Evolutionary conservation across 2,797 vertebrate species (phyloP), one percentile per base, ranked within the genome.

Genomic region (Scleropages formosus): DNA sequence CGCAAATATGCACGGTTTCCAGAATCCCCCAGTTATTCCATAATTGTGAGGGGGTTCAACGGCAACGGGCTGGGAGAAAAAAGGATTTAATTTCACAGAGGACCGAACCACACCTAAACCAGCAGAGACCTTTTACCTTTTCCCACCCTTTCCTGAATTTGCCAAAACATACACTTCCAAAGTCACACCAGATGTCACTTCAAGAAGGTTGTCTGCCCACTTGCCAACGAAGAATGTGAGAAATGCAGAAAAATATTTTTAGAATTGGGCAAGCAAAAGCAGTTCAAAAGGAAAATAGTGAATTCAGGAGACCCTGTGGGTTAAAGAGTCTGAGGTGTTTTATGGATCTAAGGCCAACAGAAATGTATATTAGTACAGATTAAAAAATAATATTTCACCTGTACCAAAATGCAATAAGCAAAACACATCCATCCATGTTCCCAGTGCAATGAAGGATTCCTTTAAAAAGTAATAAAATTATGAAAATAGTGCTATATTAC

Each of bases 81-180:
- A 70, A 64, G 81, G 78, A 83, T 84, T 80, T 77, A 20, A 78
- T 87, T 87, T 89, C 85, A 85, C 79, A 85, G 81, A 80, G 78
- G 77, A 81, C 77, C 82, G 78, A 67, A 82, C 83, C 82, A 82
- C 84, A 83, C 80, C 80, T 84, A 78, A 82, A 76, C 85, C 68
- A 77, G 86, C 81, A 81, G 68, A 88, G 85, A 84, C 81, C 84
- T 89, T 91, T 91, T 91, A 81, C 90, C 88, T 89, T 80, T 91
- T 90, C 88, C 90, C 92, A 90, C 90, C 90, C 90, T 93, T 92
- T 92, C 90, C 89, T 93, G 89, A 82, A 79, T 84, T 84, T 78
- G 65, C 63, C 78, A 77, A 71, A 64, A 68, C 84, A 88, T 82
- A 56, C 76, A 74, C 71, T 81, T 85, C 82, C 75, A 89, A 89